Evolutionary conservation across 2,113 vertebrate species (phyloP).

Genomic region (Hemiscyllium ocellatum): DNA sequence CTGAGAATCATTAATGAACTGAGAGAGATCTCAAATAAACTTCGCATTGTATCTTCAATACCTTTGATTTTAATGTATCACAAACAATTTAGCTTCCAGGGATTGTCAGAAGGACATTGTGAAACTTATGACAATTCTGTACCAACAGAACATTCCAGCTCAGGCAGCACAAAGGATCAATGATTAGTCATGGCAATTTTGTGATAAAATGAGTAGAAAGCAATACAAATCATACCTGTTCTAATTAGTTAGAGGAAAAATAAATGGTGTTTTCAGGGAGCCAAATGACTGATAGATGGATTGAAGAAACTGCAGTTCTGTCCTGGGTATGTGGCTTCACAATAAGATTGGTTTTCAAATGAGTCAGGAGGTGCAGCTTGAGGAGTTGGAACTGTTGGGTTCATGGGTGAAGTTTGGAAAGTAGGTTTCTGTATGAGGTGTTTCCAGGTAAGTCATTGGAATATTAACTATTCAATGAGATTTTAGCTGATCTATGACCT

Average conservation of each 20-base stretch:
- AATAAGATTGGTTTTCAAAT: not conserved
- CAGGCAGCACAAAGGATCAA: not conserved
- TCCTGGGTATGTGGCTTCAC: not conserved
- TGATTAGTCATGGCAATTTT: not conserved
- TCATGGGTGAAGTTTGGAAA: not conserved
- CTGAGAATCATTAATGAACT: not conserved
- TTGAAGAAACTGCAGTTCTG: not conserved
- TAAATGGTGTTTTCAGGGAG: not conserved
- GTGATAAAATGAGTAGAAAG: not conserved
- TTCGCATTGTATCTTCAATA: not conserved
- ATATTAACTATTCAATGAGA: not conserved
- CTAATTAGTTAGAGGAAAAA: not conserved
- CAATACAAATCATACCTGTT: not conserved
- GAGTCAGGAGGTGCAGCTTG: not conserved
- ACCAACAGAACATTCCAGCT: not conserved
- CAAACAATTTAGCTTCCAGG: not conserved
- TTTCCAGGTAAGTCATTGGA: not conserved
- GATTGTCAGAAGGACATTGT: not conserved
- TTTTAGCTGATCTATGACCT: not conserved
- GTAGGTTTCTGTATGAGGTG: not conserved
- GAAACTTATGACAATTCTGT: not conserved
- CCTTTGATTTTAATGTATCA: not conserved
- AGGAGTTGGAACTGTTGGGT: not conserved
- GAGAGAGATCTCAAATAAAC: not conserved
- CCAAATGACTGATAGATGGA: not conserved